phyloP scores from a whole-genome alignment of 2,888 invertebrate species.

The Polydrusus tereticollis region DNA sequence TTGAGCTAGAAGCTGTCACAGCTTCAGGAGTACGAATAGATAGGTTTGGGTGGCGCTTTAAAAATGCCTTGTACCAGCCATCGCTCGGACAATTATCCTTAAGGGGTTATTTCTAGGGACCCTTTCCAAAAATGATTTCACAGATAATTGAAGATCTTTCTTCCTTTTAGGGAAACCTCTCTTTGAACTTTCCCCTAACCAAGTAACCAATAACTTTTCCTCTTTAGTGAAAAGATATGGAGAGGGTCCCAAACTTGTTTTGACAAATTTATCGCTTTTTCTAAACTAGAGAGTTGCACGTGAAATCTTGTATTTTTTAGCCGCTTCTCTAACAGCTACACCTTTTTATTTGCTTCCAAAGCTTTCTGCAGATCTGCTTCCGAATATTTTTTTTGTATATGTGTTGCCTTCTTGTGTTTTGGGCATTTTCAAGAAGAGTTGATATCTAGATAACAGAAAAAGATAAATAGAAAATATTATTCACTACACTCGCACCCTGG shows the following conservation, averaged over 20 bases:
- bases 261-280: conserved; percentile 13
- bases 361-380: too few species aligned
- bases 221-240: not conserved
- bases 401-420: not conserved
- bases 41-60: conserved; percentile 52
- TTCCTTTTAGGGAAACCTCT: conserved; percentile 55
- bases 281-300: conserved; percentile 27
- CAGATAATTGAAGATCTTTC: conserved; percentile 27
- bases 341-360: too few species aligned
- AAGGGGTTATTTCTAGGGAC: conserved; percentile 28
- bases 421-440: not conserved
- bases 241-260: not conserved
- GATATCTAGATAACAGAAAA: too few species aligned
- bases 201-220: conserved; percentile 37
- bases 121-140: conserved; percentile 39
- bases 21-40: conserved; percentile 45
- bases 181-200: conserved; percentile 55
- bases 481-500: too few species aligned
- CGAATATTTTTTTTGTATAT: too few species aligned
- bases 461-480: too few species aligned
- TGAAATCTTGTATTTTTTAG: conserved; percentile 2
- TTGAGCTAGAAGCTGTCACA: conserved; percentile 51
- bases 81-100: conserved; percentile 44
- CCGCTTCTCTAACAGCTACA: not conserved
- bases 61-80: conserved; percentile 52